phyloP scores from a whole-genome alignment of 2,797 vertebrate species.

The Silurus lanzhouensis region DNA sequence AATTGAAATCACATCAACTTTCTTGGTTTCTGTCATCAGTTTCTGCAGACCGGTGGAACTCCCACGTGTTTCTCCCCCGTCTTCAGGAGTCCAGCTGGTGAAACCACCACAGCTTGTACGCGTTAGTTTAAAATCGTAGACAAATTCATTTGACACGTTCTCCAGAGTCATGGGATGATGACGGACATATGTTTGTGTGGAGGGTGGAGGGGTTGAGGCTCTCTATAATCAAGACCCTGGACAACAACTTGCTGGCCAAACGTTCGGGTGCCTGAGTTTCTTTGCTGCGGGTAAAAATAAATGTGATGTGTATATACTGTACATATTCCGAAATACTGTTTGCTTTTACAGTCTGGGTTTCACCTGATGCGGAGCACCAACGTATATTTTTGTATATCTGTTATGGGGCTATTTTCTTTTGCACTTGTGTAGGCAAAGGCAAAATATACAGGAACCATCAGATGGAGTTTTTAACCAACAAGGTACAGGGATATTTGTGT shows the following conservation, averaged over 20 bases:
- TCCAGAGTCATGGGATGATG: constrained; percentile 10
- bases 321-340: constrained; percentile 30
- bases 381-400: constrained; percentile 29
- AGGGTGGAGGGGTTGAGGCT: not conserved
- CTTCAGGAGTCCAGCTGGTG: constrained; percentile 35
- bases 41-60: constrained; percentile 34
- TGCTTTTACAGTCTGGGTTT: constrained; percentile 44
- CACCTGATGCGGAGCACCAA: not conserved
- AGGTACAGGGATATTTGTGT: not conserved
- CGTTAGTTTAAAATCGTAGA: constrained; percentile 26
- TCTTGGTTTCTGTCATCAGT: constrained; percentile 52
- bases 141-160: constrained; percentile 36
- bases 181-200: constrained; percentile 12
- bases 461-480: not conserved
- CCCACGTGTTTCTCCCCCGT: constrained; percentile 32
- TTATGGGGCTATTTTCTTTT: constrained; percentile 10
- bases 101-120: constrained; percentile 6
- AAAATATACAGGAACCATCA: not conserved
- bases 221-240: constrained; percentile 28
- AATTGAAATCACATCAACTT: constrained; percentile 49
- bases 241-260: constrained; percentile 11
- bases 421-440: not conserved
- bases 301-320: not conserved
- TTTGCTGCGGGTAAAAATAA: constrained; percentile 36
- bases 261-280: constrained; percentile 27